Conservation (phyloP, 35 echinoderm and acorn worm species). For the Patiria miniata region DNA sequence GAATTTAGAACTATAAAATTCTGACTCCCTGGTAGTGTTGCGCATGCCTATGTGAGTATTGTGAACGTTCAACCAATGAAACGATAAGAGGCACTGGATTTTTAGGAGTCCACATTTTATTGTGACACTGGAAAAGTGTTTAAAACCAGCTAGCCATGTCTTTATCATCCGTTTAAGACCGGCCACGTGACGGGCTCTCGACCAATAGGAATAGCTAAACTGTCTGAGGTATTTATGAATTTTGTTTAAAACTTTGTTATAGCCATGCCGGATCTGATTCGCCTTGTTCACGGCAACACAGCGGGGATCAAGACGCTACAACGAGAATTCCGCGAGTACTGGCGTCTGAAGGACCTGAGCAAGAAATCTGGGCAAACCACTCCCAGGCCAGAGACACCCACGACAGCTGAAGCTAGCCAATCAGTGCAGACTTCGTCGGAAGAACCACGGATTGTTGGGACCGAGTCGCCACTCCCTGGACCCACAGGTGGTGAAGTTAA, state of each 20-base stretch:
- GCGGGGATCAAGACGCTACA: slow-evolving; percentile 83
- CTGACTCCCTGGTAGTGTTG: too few species aligned
- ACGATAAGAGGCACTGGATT: too few species aligned
- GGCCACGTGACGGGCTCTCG: too few species aligned
- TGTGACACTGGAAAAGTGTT: too few species aligned
- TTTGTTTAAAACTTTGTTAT: slow-evolving; percentile 29
- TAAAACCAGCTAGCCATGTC: too few species aligned
- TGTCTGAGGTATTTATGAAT: neutral
- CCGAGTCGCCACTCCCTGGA: neutral
- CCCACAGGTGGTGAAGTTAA: neutral
- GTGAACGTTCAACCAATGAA: too few species aligned
- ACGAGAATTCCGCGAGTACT: slow-evolving; percentile 85
- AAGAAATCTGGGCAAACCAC: neutral
- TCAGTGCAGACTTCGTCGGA: neutral
- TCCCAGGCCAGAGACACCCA: neutral
- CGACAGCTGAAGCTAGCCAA: neutral
- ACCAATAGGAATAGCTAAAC: too few species aligned
- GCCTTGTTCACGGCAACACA: slow-evolving; percentile 89
- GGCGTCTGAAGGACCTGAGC: slow-evolving; percentile 66
- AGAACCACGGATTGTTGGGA: neutral
- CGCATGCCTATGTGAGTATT: too few species aligned
- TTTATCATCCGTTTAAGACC: too few species aligned
- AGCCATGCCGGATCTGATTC: slow-evolving; percentile 93
- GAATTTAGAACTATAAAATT: too few species aligned
- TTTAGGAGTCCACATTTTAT: too few species aligned